phyloP scores from a whole-genome alignment of 2,797 vertebrate species.

The Dendrocincla fuliginosa region DNA sequence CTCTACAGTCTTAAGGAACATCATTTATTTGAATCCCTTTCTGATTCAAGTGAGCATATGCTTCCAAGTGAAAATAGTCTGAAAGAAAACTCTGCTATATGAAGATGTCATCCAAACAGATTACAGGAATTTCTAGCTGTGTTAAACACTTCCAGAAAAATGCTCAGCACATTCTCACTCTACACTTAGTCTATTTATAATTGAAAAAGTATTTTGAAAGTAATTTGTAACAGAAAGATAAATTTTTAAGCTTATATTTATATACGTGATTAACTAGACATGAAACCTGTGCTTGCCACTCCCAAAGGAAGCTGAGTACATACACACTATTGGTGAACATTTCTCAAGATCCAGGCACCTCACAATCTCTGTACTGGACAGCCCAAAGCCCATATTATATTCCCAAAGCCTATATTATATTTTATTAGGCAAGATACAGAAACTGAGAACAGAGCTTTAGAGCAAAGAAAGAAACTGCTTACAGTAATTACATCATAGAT shows the following conservation, averaged over 20 bases:
- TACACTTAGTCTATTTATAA: not conserved
- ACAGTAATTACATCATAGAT: not conserved
- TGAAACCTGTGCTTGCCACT: not conserved
- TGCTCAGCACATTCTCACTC: not conserved
- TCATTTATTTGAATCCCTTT: not conserved
- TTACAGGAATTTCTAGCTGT: not conserved
- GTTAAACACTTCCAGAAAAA: not conserved
- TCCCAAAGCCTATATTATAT: not conserved
- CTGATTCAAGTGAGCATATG: not conserved
- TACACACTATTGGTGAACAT: not conserved
- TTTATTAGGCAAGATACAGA: not conserved
- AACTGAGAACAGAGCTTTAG: not conserved
- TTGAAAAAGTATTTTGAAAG: not conserved
- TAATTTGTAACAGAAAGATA: not conserved
- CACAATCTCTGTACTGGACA: not conserved
- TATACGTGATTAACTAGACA: not conserved
- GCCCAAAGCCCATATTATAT: not conserved
- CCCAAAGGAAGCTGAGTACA: not conserved
- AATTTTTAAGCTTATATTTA: not conserved
- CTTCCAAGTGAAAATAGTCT: not conserved
- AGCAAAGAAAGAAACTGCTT: not conserved
- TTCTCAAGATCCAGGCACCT: not conserved
- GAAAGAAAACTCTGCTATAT: not conserved
- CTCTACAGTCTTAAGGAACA: not conserved
- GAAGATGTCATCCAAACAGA: not conserved